Conservation (phyloP, 92 coral and sea anemone genomes). For the Meandrina meandrites region DNA sequence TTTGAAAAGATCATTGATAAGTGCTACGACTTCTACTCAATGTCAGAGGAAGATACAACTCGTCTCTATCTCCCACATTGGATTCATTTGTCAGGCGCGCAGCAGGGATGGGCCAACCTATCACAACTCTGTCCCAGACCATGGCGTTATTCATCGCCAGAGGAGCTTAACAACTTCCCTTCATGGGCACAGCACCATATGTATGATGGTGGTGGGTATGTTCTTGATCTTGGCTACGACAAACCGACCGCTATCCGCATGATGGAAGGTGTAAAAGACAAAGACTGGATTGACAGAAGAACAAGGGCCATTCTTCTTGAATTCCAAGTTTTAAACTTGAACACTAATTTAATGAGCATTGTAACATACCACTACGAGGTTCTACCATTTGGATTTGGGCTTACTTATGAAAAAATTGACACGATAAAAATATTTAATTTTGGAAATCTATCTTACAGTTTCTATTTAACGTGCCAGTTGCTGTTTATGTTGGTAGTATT, state of each 20-base stretch:
- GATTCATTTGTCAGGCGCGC: slow-evolving; percentile 27
- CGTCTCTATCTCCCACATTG: slow-evolving; percentile 33
- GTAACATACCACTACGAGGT: slow-evolving; percentile 30
- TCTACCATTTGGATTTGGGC: slow-evolving; percentile 38
- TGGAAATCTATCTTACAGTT: slow-evolving; percentile 34
- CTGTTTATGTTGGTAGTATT: slow-evolving; percentile 37
- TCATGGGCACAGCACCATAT: slow-evolving; percentile 39
- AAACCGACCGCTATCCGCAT: slow-evolving; percentile 41
- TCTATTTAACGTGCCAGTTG: slow-evolving; percentile 47
- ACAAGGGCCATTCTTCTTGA: slow-evolving; percentile 39
- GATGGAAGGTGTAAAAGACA: slow-evolving; percentile 43
- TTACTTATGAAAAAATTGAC: slow-evolving; percentile 37
- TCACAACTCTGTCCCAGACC: slow-evolving; percentile 31
- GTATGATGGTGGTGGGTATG: slow-evolving; percentile 41
- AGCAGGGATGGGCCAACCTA: slow-evolving; percentile 21
- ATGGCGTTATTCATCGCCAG: slow-evolving; percentile 31
- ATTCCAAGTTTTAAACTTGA: slow-evolving; percentile 36
- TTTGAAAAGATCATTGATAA: slow-evolving; percentile 1
- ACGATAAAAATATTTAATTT: slow-evolving; percentile 28
- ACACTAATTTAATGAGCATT: slow-evolving; percentile 42
- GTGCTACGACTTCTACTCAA: slow-evolving; percentile 42
- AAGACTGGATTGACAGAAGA: slow-evolving; percentile 39
- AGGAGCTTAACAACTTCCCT: slow-evolving; percentile 34
- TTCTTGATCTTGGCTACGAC: slow-evolving; percentile 36
- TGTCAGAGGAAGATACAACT: slow-evolving; percentile 37